Evolutionary conservation across 2,113 vertebrate genomes (phyloP), one percentile per base, ranked within the genome.

Genomic region (Alethe diademata): DNA sequence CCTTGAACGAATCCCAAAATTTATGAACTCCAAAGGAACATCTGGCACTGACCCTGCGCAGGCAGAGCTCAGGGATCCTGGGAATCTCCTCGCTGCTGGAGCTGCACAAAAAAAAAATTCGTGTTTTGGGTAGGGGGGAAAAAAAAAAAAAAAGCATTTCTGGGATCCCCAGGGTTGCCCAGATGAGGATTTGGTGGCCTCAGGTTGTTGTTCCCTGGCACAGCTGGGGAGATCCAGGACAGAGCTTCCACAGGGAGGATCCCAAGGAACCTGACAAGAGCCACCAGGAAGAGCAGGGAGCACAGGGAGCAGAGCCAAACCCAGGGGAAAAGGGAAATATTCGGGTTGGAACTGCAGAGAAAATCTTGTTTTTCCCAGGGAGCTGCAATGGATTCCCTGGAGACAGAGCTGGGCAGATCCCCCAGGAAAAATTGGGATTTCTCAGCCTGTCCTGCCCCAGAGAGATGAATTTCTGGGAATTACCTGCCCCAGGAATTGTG

Each of bases 151-250:
- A n/a, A 0, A 43, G 23, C 7, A 3, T 60, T 60, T 50, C 3
- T 60, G 78, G 1, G 2, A 9, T 14, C 9, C 14, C 35, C 1
- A 14, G n/a, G 42, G 4, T 20, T 1, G 13, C 25, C 19, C 20
- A 4, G 26, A 4, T 2, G 53, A 58, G 78, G 78, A 8, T 22
- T n/a, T 28, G 78, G 61, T 51, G 58, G 12, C 18, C 74, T 40
- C 7, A 9, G 35, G 73, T 24, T 25, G 73, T 7, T 51, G 50
- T 5, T 40, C 9, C n/a, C 5, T 65, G 83, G 86, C 78, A 75
- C 48, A 47, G 12, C 45, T 11, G 78, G 74, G 33, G 76, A 25
- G 74, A 45, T 0, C 23, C 26, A 51, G 48, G 84, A 40, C 64
- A 58, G 33, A 40, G 35, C 35, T 35, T 35, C 35, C 35, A 35